These are phyloP conservation scores for Lethrus apterus DNA, from an alignment of 1,140 invertebrate genomes.

Conservation along the genomic window DNA sequence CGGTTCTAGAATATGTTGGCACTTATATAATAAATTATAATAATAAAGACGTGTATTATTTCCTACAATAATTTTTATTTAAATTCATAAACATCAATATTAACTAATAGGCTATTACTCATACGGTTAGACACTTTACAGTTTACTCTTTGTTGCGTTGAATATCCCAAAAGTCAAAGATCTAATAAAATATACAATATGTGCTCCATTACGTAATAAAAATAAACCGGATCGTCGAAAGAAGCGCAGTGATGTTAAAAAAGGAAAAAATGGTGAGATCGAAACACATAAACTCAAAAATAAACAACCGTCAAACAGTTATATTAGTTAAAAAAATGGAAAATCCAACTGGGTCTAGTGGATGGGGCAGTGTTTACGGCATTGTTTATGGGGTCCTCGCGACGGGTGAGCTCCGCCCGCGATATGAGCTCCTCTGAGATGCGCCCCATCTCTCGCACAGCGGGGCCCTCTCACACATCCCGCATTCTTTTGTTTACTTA, in stretches of 20 bases:
- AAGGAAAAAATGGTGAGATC: conserved; percentile 10
- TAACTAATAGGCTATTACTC: too few relatives aligned
- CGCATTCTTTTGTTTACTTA: conserved; percentile 15
- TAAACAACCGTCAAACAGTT: conserved; percentile 28
- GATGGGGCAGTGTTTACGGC: conserved; percentile 24
- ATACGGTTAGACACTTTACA: too few relatives aligned
- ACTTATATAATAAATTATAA: too few relatives aligned
- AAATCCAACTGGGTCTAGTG: conserved; percentile 13
- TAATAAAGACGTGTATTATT: too few relatives aligned
- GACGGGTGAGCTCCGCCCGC: conserved; percentile 20
- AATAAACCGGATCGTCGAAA: background rate
- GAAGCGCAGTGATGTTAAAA: background rate
- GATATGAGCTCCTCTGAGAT: conserved; percentile 13
- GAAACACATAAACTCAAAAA: conserved; percentile 25
- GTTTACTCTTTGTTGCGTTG: too few relatives aligned
- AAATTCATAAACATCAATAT: too few relatives aligned
- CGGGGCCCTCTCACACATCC: conserved; percentile 6
- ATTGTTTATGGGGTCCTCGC: conserved; percentile 27
- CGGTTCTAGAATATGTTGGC: too few relatives aligned
- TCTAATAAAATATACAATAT: too few relatives aligned
- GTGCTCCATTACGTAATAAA: background rate
- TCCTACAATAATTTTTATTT: too few relatives aligned
- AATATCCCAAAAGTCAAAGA: too few relatives aligned
- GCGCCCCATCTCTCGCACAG: conserved; percentile 5
- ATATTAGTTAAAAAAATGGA: conserved; percentile 27